Evolutionary conservation across 2,113 vertebrate genomes (phyloP).

Genomic region (Galeopterus variegatus): DNA sequence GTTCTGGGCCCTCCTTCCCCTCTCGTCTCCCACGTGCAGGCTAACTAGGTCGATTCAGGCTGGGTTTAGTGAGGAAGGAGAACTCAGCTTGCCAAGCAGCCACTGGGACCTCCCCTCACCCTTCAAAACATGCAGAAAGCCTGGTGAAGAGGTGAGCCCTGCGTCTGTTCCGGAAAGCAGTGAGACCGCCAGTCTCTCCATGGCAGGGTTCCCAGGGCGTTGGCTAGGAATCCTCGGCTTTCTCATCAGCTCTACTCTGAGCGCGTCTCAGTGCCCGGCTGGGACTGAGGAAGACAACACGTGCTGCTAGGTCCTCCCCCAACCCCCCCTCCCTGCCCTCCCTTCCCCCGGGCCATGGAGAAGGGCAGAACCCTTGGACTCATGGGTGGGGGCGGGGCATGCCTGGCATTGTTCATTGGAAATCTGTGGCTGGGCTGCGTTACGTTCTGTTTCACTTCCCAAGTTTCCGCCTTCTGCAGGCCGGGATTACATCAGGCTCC

Average conservation of each 20-base stretch:
- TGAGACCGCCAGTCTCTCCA: not conserved
- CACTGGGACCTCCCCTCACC: not conserved
- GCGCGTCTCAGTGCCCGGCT: fast-evolving
- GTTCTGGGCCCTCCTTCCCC: not conserved
- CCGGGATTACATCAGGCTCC: slow-evolving; percentile 75
- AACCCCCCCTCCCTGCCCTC: too few relatives aligned
- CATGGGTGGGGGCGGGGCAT: not conserved
- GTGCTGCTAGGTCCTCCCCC: not conserved
- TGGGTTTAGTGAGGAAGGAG: slow-evolving; percentile 5
- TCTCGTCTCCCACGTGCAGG: not conserved
- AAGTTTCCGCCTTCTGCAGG: slow-evolving; percentile 44
- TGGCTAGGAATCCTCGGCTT: slow-evolving; percentile 37
- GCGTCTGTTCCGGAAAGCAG: slow-evolving; percentile 33
- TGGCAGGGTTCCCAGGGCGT: slow-evolving; percentile 74
- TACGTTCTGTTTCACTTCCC: slow-evolving; percentile 49
- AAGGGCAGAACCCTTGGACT: not conserved
- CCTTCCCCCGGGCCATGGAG: not conserved
- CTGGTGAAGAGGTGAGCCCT: slow-evolving; percentile 47
- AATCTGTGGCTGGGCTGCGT: not conserved
- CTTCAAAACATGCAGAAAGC: not conserved
- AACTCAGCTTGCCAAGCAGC: not conserved
- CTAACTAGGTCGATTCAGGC: slow-evolving; percentile 41
- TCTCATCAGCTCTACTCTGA: not conserved
- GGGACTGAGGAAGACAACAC: not conserved
- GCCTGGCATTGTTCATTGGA: not conserved